These are phyloP conservation scores for Chrysodeixis includens DNA, from an alignment of 2,888 invertebrate species.

Conservation along the genomic window DNA sequence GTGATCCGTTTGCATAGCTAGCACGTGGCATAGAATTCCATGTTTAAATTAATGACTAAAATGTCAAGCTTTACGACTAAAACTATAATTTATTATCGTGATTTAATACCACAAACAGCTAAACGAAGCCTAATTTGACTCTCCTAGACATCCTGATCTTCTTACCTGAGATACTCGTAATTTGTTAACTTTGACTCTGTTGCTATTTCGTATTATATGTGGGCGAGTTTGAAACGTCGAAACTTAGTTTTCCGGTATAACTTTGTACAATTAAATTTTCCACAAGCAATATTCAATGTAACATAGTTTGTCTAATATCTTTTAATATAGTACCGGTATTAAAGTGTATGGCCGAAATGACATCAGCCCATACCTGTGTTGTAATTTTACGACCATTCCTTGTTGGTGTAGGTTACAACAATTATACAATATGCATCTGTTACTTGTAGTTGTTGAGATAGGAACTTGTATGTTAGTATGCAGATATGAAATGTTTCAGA, in stretches of 20 bases:
- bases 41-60: constrained; percentile 29
- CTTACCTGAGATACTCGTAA: neutral
- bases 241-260: neutral
- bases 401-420: constrained; percentile 4
- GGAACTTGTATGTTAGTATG: constrained; percentile 18
- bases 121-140: constrained; percentile 18
- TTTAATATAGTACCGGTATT: neutral
- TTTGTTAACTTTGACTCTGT: no score
- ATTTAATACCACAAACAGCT: constrained; percentile 21
- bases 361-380: neutral
- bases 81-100: constrained; percentile 28
- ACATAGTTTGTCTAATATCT: neutral
- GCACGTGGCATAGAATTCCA: constrained; percentile 24
- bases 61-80: constrained; percentile 17
- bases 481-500: constrained; percentile 47
- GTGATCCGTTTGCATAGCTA: constrained; percentile 40
- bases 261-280: neutral
- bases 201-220: no score
- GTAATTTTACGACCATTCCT: neutral
- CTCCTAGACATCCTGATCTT: neutral
- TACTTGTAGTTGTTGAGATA: neutral
- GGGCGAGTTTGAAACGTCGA: no score
- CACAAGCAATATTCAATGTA: neutral
- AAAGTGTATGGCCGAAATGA: neutral
- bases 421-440: neutral